phyloP scores from a whole-genome alignment of 2,888 invertebrate genomes.

The Cheilosia vernalis region DNA sequence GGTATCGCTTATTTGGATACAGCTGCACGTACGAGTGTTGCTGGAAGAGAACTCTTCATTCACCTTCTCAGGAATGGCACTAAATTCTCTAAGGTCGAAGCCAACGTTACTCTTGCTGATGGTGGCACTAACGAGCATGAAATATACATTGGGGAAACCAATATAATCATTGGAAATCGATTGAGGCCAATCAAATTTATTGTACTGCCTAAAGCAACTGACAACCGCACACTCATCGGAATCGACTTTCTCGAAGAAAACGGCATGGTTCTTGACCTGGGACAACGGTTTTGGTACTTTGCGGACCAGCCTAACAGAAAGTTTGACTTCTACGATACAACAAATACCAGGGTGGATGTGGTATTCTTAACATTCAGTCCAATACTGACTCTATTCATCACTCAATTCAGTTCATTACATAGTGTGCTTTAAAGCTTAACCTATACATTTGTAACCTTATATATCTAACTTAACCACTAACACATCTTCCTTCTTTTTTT shows the following conservation, averaged over 20 bases:
- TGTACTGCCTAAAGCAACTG: constrained; percentile 3
- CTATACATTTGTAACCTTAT: too few relatives aligned
- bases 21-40: constrained; percentile 38
- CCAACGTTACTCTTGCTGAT: constrained; percentile 23
- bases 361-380: too few relatives aligned
- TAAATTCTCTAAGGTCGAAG: constrained; percentile 20
- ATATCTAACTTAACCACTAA: too few relatives aligned
- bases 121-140: constrained; percentile 9
- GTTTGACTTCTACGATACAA: too few relatives aligned
- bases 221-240: constrained; percentile 40
- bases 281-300: constrained; percentile 16
- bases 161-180: constrained; percentile 32
- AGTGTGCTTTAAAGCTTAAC: too few relatives aligned
- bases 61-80: constrained; percentile 16
- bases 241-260: background rate
- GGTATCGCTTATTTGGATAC: constrained; percentile 48
- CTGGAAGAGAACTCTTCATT: constrained; percentile 23
- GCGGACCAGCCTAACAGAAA: background rate
- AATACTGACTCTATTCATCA: too few relatives aligned
- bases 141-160: constrained; percentile 7
- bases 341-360: too few relatives aligned
- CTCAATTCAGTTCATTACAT: too few relatives aligned
- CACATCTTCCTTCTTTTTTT: too few relatives aligned
- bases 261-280: constrained; percentile 7
- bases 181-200: constrained; percentile 17